Percentiles rank a stretch among this genome's conserved stretches.
Conservation (phyloP, 2,113 vertebrate genomes). For the Hepsetus odoe region DNA sequence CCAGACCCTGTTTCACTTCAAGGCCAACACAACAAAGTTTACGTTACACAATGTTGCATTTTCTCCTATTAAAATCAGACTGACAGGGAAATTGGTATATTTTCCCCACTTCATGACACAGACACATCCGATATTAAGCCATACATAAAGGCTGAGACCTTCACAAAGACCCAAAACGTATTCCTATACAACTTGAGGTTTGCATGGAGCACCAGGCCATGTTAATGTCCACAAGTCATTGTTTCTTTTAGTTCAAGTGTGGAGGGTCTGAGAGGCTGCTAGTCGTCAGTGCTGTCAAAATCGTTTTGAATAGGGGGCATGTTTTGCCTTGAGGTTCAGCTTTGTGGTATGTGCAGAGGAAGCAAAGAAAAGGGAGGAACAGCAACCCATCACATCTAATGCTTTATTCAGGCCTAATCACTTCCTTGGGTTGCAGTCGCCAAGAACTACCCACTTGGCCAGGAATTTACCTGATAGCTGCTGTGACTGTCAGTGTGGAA, state of each 20-base stretch:
- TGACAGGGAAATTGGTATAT: conserved; percentile 40
- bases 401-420: conserved; percentile 32
- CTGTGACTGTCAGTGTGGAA: neutral
- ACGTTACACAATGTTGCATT: conserved; percentile 6
- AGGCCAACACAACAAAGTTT: conserved; percentile 55
- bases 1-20: neutral
- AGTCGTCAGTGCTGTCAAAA: conserved; percentile 2
- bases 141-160: conserved; percentile 36
- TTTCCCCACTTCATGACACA: conserved; percentile 45
- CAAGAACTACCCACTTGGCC: neutral
- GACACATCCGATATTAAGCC: conserved; percentile 18
- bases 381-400: conserved; percentile 15
- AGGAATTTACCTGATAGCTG: conserved; percentile 1
- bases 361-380: neutral
- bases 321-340: neutral
- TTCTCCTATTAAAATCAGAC: conserved; percentile 41
- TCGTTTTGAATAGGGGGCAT: neutral
- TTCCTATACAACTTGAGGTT: conserved; percentile 28
- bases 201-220: conserved; percentile 23
- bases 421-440: conserved; percentile 27
- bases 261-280: conserved; percentile 7
- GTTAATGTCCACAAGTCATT: conserved; percentile 31
- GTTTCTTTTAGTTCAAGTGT: conserved; percentile 25
- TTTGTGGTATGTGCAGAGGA: neutral
- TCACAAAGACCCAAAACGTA: conserved; percentile 12